These are phyloP conservation scores for Phortica magna DNA, from an alignment of 2,888 invertebrate species.

Conservation along the genomic window DNA sequence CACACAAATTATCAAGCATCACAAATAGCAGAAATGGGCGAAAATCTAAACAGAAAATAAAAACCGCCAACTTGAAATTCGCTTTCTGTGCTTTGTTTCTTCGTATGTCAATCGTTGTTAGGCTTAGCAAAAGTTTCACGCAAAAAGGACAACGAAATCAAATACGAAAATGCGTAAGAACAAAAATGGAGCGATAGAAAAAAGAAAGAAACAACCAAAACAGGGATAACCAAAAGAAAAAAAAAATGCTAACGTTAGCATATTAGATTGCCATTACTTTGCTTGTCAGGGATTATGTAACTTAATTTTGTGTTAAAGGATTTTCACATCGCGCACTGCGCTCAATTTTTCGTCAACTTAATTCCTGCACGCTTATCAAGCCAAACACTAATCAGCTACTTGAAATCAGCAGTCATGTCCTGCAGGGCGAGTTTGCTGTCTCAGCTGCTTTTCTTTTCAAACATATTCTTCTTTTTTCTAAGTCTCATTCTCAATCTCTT, in stretches of 20 bases:
- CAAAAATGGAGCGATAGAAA: background rate
- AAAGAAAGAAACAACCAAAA: background rate
- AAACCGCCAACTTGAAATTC: constrained; percentile 28
- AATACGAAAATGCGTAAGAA: background rate
- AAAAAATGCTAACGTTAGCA: constrained; percentile 69
- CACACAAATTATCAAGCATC: too few relatives aligned
- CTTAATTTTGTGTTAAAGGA: constrained; percentile 71
- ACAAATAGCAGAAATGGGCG: background rate
- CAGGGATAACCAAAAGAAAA: constrained; percentile 23
- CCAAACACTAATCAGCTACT: constrained; percentile 53
- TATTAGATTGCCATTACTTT: constrained; percentile 69
- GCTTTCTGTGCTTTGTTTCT: background rate
- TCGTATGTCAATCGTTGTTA: constrained; percentile 57
- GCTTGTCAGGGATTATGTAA: constrained; percentile 69
- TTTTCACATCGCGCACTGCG: constrained; percentile 55
- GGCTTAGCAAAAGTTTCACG: constrained; percentile 21
- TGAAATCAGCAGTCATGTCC: constrained; percentile 59
- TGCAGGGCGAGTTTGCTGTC: constrained; percentile 15
- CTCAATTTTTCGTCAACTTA: constrained; percentile 62
- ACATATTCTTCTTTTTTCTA: background rate
- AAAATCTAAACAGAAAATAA: constrained; percentile 28
- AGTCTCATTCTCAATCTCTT: background rate
- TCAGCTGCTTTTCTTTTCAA: background rate
- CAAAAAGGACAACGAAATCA: background rate
- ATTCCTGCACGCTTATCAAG: constrained; percentile 63